Evolutionary conservation across 1,140 invertebrate species (phyloP).

Genomic region (Drosophila pachea): DNA sequence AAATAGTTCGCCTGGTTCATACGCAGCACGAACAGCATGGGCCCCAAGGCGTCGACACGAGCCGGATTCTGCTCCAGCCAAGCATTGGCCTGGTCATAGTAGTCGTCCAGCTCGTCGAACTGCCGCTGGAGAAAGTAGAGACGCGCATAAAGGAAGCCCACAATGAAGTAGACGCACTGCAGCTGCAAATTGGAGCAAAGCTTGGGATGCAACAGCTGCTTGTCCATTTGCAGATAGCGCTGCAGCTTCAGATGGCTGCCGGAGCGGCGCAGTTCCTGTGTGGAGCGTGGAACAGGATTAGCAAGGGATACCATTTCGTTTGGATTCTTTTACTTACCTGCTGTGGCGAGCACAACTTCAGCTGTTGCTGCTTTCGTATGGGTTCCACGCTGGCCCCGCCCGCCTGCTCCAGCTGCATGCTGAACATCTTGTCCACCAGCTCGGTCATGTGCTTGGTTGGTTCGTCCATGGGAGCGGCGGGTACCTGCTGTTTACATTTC

Average conservation of each 20-base stretch:
- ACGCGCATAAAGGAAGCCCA: slow-evolving; percentile 65
- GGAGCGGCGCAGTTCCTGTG: slow-evolving; percentile 8
- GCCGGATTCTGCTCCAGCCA: slow-evolving; percentile 35
- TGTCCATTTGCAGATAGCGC: slow-evolving; percentile 27
- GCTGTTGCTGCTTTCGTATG: slow-evolving; percentile 49
- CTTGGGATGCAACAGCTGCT: not conserved
- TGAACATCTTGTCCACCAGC: slow-evolving; percentile 34
- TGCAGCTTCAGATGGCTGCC: slow-evolving; percentile 14
- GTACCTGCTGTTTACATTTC: slow-evolving; percentile 3
- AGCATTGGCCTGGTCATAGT: slow-evolving; percentile 48
- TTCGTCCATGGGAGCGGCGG: slow-evolving; percentile 13
- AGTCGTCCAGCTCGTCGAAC: slow-evolving; percentile 53
- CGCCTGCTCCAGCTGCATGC: slow-evolving; percentile 42
- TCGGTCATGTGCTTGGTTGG: slow-evolving; percentile 34
- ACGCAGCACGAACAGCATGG: slow-evolving; percentile 49
- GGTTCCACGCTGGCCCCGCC: slow-evolving; percentile 42
- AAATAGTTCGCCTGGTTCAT: slow-evolving; percentile 46
- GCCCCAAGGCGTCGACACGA: slow-evolving; percentile 4
- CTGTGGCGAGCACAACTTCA: slow-evolving; percentile 18
- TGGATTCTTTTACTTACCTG: slow-evolving; percentile 9
- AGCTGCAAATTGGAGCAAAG: slow-evolving; percentile 35
- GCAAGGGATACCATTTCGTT: not conserved
- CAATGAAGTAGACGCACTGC: slow-evolving; percentile 48
- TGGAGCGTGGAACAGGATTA: not conserved
- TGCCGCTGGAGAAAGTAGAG: slow-evolving; percentile 56